Conservation (phyloP, 2,113 vertebrate species). For the Hirundichthys speculiger region DNA sequence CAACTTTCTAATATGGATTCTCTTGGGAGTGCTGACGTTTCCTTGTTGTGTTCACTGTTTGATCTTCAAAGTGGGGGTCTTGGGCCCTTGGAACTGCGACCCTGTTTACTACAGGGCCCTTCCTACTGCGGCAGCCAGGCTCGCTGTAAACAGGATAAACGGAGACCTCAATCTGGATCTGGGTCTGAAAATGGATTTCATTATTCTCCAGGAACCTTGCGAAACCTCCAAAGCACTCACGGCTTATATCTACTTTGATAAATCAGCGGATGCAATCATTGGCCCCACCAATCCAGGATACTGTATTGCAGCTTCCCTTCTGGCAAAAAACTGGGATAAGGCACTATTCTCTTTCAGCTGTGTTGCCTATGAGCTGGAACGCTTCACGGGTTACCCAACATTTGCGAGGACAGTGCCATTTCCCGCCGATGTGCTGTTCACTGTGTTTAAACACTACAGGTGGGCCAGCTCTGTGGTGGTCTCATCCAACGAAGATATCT, state of each 20-base stretch:
- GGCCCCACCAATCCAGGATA: conserved; percentile 90
- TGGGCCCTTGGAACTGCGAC: conserved; percentile 91
- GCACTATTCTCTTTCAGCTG: conserved; percentile 89
- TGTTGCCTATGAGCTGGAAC: conserved; percentile 85
- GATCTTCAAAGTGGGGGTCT: conserved; percentile 87
- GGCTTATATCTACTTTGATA: conserved; percentile 80
- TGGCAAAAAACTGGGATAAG: conserved; percentile 89
- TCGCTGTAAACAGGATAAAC: conserved; percentile 86
- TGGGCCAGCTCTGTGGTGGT: conserved; percentile 89
- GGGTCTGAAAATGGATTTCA: conserved; percentile 82
- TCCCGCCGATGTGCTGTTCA: conserved; percentile 80
- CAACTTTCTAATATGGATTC: conserved; percentile 69
- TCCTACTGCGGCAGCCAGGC: conserved; percentile 81
- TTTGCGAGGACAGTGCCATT: conserved; percentile 85
- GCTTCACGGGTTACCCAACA: conserved; percentile 70
- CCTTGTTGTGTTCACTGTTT: conserved; percentile 76
- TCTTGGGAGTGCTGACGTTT: conserved; percentile 77
- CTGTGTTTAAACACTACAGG: conserved; percentile 87
- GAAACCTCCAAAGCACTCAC: conserved; percentile 85
- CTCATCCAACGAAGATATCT: conserved; percentile 88
- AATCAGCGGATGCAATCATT: conserved; percentile 83
- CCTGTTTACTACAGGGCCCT: conserved; percentile 85
- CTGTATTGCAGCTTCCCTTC: conserved; percentile 84
- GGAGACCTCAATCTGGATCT: conserved; percentile 80
- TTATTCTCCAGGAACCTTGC: conserved; percentile 87